phyloP scores from a whole-genome alignment of 2,113 vertebrate species.

The Alethe castanea region DNA sequence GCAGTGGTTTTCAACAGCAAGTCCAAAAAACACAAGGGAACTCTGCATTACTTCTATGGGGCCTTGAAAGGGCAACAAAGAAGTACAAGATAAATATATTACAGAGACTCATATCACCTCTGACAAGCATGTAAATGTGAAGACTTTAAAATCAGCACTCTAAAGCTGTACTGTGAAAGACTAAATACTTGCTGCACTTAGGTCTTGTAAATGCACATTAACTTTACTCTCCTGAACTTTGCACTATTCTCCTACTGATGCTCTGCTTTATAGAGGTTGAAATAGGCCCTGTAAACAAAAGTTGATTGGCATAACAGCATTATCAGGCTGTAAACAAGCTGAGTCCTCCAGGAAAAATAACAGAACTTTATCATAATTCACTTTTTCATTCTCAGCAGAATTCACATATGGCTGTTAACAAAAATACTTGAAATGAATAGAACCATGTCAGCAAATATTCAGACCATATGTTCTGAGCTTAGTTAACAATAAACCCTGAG shows the following conservation, averaged over 20 bases:
- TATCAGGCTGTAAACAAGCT: constrained; percentile 8
- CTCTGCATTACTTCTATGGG: neutral
- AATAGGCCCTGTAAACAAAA: neutral
- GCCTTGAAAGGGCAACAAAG: neutral
- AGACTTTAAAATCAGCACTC: neutral
- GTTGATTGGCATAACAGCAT: neutral
- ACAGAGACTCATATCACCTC: neutral
- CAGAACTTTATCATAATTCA: neutral
- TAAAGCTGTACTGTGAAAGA: neutral
- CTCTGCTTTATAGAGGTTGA: neutral
- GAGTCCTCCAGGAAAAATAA: neutral
- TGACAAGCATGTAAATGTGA: neutral
- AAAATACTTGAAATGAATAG: constrained; percentile 25
- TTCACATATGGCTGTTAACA: neutral
- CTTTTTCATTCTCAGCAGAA: constrained; percentile 31
- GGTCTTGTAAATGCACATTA: neutral
- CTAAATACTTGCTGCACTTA: neutral
- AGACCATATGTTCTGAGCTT: neutral
- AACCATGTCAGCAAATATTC: constrained; percentile 12
- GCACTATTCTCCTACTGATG: neutral
- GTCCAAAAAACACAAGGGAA: neutral
- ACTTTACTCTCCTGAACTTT: neutral
- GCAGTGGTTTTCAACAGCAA: neutral
- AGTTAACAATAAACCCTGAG: neutral
- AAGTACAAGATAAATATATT: neutral